Base-by-base conservation (phyloP, 2,797 vertebrate genomes). In the Fratercula arctica region DNA sequence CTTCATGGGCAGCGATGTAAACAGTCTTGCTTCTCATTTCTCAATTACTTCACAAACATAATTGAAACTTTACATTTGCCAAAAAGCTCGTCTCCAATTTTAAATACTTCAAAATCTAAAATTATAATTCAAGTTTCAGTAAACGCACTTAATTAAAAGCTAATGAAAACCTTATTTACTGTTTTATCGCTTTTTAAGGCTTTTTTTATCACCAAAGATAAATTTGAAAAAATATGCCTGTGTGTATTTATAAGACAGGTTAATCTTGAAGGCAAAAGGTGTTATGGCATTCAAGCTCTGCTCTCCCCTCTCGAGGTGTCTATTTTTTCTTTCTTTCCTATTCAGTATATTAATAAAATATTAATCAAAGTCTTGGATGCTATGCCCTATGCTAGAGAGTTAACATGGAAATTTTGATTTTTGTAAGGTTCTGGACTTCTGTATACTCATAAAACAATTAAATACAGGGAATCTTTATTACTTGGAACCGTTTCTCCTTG, bases 141-240 rank as follows among this genome's bases (percentile, higher is more conserved):
- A 79, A 93, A 82, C 53, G 46, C 46, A 45, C 70, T 87, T 75
- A 60, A 92, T 87, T 78, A 87, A 89, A 85, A 89, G 85, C 67
- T 60, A 77, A 66, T 81, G 56, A 92, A 81, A 61, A 11, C 18
- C 16, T 63, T 37, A 24, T 50, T 77, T 67, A 46, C 16, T 4
- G 45, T 11, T 64, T 61, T 56, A 33, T 13, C 14, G 31, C 18
- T 74, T 45, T 68, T 61, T 11, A 60, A 63, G 35, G 33, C 8
- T 60, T 37, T 45, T 74, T 74, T 43, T n/a, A 31, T 45, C 61
- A 31, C 8, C 12, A 14, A 43, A 45, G 48, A 67, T 56, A 31
- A 60, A 59, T 29, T 75, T 9, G 4, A 70, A 63, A 59, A 41
- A 43, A 51, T 4, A 33, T 11, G 45, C 17, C 26, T 41, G 17